Conservation (phyloP, 1,140 invertebrate genomes). For the Drosophila yakuba region DNA sequence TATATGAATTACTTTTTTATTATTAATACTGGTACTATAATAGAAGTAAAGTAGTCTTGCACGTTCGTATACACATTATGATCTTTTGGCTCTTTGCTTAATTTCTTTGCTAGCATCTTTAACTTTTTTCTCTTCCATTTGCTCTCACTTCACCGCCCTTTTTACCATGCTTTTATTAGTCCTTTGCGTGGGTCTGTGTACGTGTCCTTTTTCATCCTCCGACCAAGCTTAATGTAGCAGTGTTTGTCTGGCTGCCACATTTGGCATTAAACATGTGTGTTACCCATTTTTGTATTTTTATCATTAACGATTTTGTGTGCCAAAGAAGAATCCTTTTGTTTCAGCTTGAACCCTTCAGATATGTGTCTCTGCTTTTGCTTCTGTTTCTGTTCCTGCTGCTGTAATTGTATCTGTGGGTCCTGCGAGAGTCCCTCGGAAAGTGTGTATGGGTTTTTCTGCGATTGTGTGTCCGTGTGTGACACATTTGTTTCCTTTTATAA, state of each 20-base stretch:
- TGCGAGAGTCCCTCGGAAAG: conserved; percentile 43
- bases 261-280: conserved; percentile 64
- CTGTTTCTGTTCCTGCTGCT: conserved; percentile 16
- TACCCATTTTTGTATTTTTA: conserved; percentile 57
- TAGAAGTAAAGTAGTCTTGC: no score
- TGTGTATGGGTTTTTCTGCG: conserved; percentile 17
- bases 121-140: conserved; percentile 16
- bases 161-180: conserved; percentile 1
- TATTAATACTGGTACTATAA: no score
- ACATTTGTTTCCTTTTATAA: conserved; percentile 81
- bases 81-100: no score
- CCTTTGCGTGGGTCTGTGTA: conserved; percentile 8
- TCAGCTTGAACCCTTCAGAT: conserved; percentile 57
- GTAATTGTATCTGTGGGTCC: conserved; percentile 55
- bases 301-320: conserved; percentile 62
- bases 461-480: conserved; percentile 50
- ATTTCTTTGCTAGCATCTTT: background rate
- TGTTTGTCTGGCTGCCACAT: conserved; percentile 46
- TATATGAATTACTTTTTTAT: no score
- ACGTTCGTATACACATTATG: no score
- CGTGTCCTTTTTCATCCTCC: conserved; percentile 64
- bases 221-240: conserved; percentile 28
- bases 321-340: conserved; percentile 79
- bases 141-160: background rate
- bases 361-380: conserved; percentile 51